These are phyloP conservation scores for Scaptodrosophila latifasciaeformis DNA, from an alignment of 2,888 invertebrate species.

Conservation along the genomic window DNA sequence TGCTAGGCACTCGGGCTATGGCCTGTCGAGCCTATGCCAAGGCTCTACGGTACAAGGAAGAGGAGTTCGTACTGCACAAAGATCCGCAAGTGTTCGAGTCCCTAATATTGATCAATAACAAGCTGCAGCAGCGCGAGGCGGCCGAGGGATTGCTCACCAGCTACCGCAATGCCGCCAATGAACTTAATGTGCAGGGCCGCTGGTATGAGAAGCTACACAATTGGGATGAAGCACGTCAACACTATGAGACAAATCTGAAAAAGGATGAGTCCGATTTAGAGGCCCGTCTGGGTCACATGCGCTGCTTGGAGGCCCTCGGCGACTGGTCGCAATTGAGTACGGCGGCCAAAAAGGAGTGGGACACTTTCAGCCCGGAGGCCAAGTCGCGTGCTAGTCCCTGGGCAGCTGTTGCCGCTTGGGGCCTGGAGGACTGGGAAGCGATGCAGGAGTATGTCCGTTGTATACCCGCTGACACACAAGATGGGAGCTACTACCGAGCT, in stretches of 20 bases:
- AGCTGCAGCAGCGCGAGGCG: conserved; percentile 98
- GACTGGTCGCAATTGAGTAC: conserved; percentile 94
- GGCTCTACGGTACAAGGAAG: conserved; percentile 85
- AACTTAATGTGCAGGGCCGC: conserved; percentile 82
- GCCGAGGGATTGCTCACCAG: conserved; percentile 94
- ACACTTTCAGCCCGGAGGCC: conserved; percentile 78
- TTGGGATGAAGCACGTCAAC: conserved; percentile 95
- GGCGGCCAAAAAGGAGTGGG: conserved; percentile 88
- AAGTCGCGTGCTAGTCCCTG: conserved; percentile 87
- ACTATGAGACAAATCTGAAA: conserved; percentile 87
- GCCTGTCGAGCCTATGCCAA: conserved; percentile 87
- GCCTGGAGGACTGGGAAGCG: conserved; percentile 92
- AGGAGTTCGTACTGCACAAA: conserved; percentile 90
- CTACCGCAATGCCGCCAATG: conserved; percentile 82
- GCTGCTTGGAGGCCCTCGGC: conserved; percentile 96
- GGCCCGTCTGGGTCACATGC: conserved; percentile 92
- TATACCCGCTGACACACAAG: conserved; percentile 94
- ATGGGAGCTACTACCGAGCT: conserved; percentile 96
- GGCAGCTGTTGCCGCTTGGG: conserved; percentile 97
- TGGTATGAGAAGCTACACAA: conserved; percentile 99
- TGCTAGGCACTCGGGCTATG: conserved; percentile 95
- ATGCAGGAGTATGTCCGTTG: conserved; percentile 93
- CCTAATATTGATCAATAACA: conserved; percentile 97
- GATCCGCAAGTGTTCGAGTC: conserved; percentile 93
- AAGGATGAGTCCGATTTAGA: conserved; percentile 83